Base-by-base conservation (phyloP, 1,140 invertebrate genomes). In the Armadillidium nasatum region DNA sequence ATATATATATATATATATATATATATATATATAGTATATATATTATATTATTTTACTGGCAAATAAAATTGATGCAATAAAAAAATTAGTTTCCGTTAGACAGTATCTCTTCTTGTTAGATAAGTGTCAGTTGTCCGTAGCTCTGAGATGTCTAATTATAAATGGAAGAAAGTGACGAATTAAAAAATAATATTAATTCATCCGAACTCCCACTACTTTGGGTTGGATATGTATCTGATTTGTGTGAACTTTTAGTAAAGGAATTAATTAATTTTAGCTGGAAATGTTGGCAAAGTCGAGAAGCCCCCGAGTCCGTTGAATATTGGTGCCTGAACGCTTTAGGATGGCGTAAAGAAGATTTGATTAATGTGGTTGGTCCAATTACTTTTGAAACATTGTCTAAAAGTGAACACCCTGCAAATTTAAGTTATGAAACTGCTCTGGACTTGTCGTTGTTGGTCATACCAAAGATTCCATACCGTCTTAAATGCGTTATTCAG, bases 261-360 rank as follows among this genome's bases (percentile, higher is more conserved):
- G 50, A 19, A 15, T 13, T 60, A 13, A 19, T 60, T 60, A 19
- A 60, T 4, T 60, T 60, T 60, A 60, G 19, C 50, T 60, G 50
- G 50, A 60, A 60, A 60, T 15, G 50, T 7, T 60, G 50, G 50
- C 50, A 60, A 15, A 60, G 2, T 60, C 11, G 7, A 7, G 50
- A 15, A 60, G 11, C 2, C 50, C 19, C 50, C 7, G 7, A 60
- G 7, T 44, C n/a, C 11, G n/a, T 75, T 11, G 73, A 75, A 67
- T 10, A 22, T 1, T 75, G 73, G 73, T 68, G 73, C 44, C 15
- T 75, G 13, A 44, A 75, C 11, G 54, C 66, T 15, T 68, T 75
- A 11, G 60, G 45, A n/a, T 75, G 73, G 73, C 66, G 11, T 23
- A 66, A 68, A 68, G 73, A 75, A 33, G 73, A 75, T 10, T 68